phyloP scores from a whole-genome alignment of 2,888 invertebrate genomes.

The Ophion costatus region DNA sequence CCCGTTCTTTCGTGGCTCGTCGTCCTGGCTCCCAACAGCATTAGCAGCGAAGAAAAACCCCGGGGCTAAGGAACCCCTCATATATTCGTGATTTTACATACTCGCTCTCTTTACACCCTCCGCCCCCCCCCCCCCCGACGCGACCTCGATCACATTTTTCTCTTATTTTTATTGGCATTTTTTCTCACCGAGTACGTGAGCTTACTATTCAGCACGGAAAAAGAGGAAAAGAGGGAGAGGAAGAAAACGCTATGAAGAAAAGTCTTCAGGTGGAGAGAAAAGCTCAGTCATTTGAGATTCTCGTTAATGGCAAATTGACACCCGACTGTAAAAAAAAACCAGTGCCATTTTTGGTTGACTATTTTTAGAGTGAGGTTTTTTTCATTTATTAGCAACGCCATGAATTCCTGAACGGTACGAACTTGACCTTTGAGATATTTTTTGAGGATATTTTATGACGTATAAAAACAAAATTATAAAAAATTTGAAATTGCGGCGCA shows the following conservation, averaged over 20 bases:
- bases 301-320: neutral
- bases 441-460: too few relatives aligned
- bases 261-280: neutral
- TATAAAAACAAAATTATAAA: too few relatives aligned
- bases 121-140: conserved; percentile 37
- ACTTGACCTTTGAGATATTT: too few relatives aligned
- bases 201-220: neutral
- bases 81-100: conserved; percentile 45
- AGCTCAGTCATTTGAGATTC: neutral
- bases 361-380: neutral
- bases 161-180: conserved; percentile 35
- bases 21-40: conserved; percentile 9
- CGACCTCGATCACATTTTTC: conserved; percentile 53
- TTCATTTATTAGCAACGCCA: too few relatives aligned
- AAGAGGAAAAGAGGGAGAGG: neutral
- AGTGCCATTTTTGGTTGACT: neutral
- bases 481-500: too few relatives aligned
- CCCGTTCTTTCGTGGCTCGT: neutral
- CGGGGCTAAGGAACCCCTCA: conserved; percentile 44
- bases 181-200: neutral
- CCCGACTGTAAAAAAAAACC: neutral
- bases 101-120: conserved; percentile 29
- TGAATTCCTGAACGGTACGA: too few relatives aligned
- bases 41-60: conserved; percentile 39
- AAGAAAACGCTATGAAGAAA: neutral